Base-by-base conservation (phyloP, 2,113 vertebrate species). In the Uropsilus gracilis region DNA sequence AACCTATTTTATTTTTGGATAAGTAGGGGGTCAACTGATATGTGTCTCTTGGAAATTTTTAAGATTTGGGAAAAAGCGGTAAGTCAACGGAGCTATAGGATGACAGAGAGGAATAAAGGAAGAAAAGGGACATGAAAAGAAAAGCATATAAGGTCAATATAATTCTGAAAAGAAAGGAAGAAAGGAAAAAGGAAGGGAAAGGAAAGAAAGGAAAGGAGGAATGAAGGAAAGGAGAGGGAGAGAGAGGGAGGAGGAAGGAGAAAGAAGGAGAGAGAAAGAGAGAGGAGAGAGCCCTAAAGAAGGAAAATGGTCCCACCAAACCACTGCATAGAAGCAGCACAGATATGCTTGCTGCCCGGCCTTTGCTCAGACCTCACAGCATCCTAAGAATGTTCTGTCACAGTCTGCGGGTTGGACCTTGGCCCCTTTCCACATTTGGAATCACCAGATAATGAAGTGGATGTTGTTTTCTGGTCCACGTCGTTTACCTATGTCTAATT, bases 351-450 rank as follows among this genome's bases (percentile, higher is more conserved):
- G 44, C 3, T 3, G 1, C 5, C 95, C 71, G 87, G 96, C 98
- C 97, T 98, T 98, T 98, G 98, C 98, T 98, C 98, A 97, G 98
- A 96, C 96, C 98, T 98, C 97, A 97, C 91, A 55, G 97, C 91
- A 96, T 91, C 84, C 97, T 85, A 98, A 98, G 98, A 91, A 98
- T 98, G 98, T 98, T 96, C 97, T 96, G 99, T 99, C 99, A 99
- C 99, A 98, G 98, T 99, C 98, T 89, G 89, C 98, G 98, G 98
- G 93, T 98, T 97, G 99, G 99, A 99, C 99, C 98, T 99, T 99
- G 99, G 98, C 97, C 98, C 97, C 94, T 98, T 96, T 98, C 98
- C 97, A 98, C 97, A 37, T 97, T 97, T 80, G 78, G 97, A 97
- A 77, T 89, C 97, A 97, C 93, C 77, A 37, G 97, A 97, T 98